Conservation (phyloP, 2,113 vertebrate species). For the Atrichornis clamosus region DNA sequence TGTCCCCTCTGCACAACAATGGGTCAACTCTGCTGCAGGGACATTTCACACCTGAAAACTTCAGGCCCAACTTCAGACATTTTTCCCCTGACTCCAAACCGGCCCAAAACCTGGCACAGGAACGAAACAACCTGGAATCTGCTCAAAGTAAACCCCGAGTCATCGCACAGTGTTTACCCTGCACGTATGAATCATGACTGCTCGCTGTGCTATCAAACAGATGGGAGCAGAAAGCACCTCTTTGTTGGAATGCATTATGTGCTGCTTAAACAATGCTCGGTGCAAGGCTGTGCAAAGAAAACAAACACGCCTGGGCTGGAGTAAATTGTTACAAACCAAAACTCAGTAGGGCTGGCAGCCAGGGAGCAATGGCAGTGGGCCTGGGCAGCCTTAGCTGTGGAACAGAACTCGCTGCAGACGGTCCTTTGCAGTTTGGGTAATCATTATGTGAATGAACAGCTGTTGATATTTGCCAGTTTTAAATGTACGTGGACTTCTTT, state of each 20-base stretch:
- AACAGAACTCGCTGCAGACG: neutral
- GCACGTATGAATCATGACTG: neutral
- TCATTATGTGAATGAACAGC: neutral
- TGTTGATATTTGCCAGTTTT: neutral
- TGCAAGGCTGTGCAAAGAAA: constrained; percentile 28
- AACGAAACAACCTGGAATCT: neutral
- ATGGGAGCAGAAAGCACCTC: constrained; percentile 43
- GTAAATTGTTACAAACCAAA: constrained; percentile 25
- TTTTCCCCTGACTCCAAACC: neutral
- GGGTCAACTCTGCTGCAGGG: neutral
- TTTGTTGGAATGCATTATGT: constrained; percentile 9
- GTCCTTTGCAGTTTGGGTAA: neutral
- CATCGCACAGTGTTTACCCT: neutral
- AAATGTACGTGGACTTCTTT: neutral
- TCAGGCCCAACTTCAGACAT: neutral
- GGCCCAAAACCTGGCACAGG: neutral
- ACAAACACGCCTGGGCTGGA: constrained; percentile 17
- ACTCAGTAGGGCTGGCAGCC: neutral
- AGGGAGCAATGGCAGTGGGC: neutral
- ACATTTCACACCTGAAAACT: neutral
- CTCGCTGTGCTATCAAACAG: constrained; percentile 22
- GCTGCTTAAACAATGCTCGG: constrained; percentile 47
- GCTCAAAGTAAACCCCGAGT: neutral
- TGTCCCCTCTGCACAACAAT: neutral
- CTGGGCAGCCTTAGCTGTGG: neutral